Conservation (phyloP, 2,113 vertebrate species). For the Gulo gulo region DNA sequence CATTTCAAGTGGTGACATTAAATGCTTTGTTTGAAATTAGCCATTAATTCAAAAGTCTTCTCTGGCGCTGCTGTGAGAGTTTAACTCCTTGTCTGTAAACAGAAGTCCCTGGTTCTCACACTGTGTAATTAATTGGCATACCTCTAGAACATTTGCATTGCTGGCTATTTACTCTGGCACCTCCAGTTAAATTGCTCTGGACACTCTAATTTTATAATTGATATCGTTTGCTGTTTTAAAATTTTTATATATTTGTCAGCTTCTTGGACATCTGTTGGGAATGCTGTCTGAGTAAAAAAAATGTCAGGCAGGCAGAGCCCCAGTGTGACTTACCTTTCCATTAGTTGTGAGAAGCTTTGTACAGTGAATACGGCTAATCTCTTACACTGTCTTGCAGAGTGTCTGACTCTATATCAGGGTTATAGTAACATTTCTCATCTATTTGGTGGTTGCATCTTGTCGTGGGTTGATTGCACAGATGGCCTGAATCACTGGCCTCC, state of each 20-base stretch:
- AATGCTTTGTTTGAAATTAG: constrained; percentile 75
- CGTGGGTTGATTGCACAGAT: not conserved
- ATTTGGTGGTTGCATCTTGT: not conserved
- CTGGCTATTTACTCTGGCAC: constrained; percentile 16
- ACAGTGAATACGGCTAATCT: not conserved
- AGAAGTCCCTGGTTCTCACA: constrained; percentile 50
- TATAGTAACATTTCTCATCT: not conserved
- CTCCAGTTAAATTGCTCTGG: constrained; percentile 15
- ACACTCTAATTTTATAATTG: constrained; percentile 30
- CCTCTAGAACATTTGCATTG: not conserved
- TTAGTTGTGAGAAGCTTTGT: not conserved
- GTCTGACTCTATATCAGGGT: not conserved
- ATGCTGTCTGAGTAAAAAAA: not conserved
- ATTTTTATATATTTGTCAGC: not conserved
- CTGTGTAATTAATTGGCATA: constrained; percentile 67
- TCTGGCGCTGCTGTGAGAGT: constrained; percentile 45
- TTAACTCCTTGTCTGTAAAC: constrained; percentile 70
- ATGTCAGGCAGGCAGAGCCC: not conserved
- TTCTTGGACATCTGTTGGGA: constrained; percentile 7
- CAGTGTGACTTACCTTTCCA: not conserved
- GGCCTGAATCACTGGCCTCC: not conserved
- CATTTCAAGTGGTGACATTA: constrained; percentile 73
- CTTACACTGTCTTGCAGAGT: not conserved
- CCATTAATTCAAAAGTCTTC: constrained; percentile 62
- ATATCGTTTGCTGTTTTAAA: constrained; percentile 35